phyloP scores from a whole-genome alignment of 1,140 invertebrate genomes.

The Leguminivora glycinivorella region DNA sequence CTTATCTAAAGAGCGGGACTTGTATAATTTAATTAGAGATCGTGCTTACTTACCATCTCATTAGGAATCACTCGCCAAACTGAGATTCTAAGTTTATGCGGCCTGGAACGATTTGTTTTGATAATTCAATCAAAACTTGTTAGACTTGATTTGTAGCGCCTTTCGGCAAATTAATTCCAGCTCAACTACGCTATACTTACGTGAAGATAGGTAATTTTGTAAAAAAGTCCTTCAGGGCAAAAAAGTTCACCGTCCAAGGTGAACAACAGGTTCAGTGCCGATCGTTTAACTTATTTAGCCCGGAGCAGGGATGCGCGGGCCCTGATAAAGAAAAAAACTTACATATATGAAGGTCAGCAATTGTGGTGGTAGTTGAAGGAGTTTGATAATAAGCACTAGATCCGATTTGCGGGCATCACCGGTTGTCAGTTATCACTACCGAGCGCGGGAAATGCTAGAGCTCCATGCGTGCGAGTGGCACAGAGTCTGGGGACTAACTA shows the following conservation, averaged over 20 bases:
- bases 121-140: neutral
- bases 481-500: constrained; percentile 65
- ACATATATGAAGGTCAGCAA: constrained; percentile 57
- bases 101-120: neutral
- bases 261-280: constrained; percentile 52
- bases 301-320: constrained; percentile 38
- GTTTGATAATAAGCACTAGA: constrained; percentile 35
- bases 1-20: neutral
- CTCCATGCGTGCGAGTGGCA: constrained; percentile 61
- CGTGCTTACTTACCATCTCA: constrained; percentile 7
- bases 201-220: constrained; percentile 29
- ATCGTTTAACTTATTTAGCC: constrained; percentile 44
- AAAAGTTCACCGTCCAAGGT: constrained; percentile 51
- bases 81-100: neutral
- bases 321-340: constrained; percentile 50
- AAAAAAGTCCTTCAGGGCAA: constrained; percentile 37
- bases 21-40: constrained; percentile 2
- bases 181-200: neutral
- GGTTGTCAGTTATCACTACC: constrained; percentile 52
- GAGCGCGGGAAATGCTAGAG: constrained; percentile 49
- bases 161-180: neutral
- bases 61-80: neutral
- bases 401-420: constrained; percentile 42
- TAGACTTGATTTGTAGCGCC: neutral
- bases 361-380: constrained; percentile 30